A percentile compares a stretch with the other conserved stretches of the same genome.
Evolutionary conservation across 2,797 vertebrate genomes (phyloP).

Genomic region (Neosilurus hyrtlii): DNA sequence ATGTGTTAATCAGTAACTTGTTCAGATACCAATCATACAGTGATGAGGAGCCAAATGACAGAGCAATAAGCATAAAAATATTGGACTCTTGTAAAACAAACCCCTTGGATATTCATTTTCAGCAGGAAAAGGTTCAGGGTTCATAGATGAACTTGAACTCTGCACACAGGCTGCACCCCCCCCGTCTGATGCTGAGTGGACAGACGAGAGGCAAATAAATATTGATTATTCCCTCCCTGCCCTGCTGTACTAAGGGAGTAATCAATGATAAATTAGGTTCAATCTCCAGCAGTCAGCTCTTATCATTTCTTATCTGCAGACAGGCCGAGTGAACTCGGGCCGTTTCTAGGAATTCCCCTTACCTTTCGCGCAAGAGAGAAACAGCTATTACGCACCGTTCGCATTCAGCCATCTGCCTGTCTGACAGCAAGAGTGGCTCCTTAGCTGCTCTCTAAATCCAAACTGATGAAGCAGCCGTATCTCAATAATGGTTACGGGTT

Average conservation of each 20-base stretch:
- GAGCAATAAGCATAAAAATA: background rate
- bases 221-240: constrained; percentile 24
- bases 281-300: constrained; percentile 46
- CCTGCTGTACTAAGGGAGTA: constrained; percentile 34
- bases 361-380: constrained; percentile 33
- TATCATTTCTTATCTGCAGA: constrained; percentile 36
- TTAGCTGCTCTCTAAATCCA: constrained; percentile 21
- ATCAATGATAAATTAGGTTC: constrained; percentile 50
- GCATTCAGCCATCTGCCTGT: constrained; percentile 23
- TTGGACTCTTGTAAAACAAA: background rate
- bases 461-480: background rate
- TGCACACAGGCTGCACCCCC: background rate
- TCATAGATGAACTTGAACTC: constrained; percentile 1
- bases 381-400: constrained; percentile 34
- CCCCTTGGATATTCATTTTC: background rate
- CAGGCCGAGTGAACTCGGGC: constrained; percentile 32
- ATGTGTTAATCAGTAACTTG: background rate
- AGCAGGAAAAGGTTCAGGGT: background rate
- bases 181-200: background rate
- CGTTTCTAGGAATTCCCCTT: constrained; percentile 43
- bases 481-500: background rate
- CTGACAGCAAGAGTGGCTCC: background rate
- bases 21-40: background rate
- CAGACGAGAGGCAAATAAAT: constrained; percentile 37
- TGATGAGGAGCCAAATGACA: background rate